phyloP scores from a whole-genome alignment of 1,140 invertebrate genomes.

The Leptoteleia sp. region DNA sequence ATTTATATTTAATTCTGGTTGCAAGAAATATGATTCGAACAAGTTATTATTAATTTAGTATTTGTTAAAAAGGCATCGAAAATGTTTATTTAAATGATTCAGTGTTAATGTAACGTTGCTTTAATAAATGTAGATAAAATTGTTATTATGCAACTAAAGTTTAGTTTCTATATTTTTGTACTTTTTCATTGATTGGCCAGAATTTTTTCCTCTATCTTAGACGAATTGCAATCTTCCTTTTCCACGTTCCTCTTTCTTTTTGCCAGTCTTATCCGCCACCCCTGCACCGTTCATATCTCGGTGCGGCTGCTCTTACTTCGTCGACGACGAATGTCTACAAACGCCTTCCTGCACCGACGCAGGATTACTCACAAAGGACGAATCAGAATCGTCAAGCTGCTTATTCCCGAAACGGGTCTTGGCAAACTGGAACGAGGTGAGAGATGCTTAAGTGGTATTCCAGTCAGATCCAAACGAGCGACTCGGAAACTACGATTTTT shows the following conservation, averaged over 20 bases:
- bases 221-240: conserved; percentile 35
- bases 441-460: conserved; percentile 58
- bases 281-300: conserved; percentile 45
- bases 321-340: conserved; percentile 62
- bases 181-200: neutral
- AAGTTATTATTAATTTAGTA: too few relatives aligned
- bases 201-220: conserved; percentile 16
- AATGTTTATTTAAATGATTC: too few relatives aligned
- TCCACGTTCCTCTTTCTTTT: conserved; percentile 21
- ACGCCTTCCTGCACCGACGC: conserved; percentile 53
- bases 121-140: too few relatives aligned
- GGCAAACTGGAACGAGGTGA: conserved; percentile 61
- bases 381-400: conserved; percentile 65
- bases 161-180: too few relatives aligned
- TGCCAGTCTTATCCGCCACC: conserved; percentile 18
- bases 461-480: conserved; percentile 55
- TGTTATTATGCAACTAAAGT: too few relatives aligned
- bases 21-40: too few relatives aligned
- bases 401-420: conserved; percentile 61
- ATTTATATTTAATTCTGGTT: too few relatives aligned
- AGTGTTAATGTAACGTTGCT: too few relatives aligned
- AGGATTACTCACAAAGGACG: conserved; percentile 64
- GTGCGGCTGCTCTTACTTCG: conserved; percentile 57
- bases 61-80: too few relatives aligned
- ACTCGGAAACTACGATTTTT: conserved; percentile 58